Percentiles rank a stretch among this genome's conserved stretches.
Conservation (phyloP, 2,888 invertebrate genomes). For the Beris morrisii region DNA sequence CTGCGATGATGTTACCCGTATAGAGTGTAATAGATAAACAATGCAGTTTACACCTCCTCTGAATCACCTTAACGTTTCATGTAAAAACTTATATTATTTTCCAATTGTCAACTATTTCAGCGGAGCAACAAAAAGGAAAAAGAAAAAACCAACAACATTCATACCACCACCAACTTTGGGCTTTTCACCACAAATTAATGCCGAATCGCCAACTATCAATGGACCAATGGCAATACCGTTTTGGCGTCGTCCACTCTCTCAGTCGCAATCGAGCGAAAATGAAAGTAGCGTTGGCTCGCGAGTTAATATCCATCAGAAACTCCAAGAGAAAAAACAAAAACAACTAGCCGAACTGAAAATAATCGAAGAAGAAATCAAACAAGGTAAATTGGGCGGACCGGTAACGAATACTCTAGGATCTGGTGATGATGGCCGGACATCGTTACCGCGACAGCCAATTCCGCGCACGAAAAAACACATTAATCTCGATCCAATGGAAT, state of each 20-base stretch:
- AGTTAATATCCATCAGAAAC: slow-evolving; percentile 82
- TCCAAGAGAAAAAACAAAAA: slow-evolving; percentile 86
- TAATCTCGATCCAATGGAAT: slow-evolving; percentile 59
- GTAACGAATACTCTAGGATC: slow-evolving; percentile 58
- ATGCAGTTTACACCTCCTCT: too few relatives aligned
- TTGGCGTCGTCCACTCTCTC: slow-evolving; percentile 73
- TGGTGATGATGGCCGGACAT: slow-evolving; percentile 57
- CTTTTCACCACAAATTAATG: slow-evolving; percentile 40
- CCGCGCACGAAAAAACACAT: slow-evolving; percentile 71
- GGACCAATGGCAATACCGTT: slow-evolving; percentile 65
- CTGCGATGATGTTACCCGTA: too few relatives aligned
- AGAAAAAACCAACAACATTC: slow-evolving; percentile 88
- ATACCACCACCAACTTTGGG: slow-evolving; percentile 69
- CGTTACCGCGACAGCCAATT: slow-evolving; percentile 64
- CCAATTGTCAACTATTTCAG: slow-evolving; percentile 39
- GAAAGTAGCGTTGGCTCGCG: slow-evolving; percentile 75
- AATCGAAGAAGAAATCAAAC: slow-evolving; percentile 84
- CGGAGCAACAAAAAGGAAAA: slow-evolving; percentile 68
- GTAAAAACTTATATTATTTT: too few relatives aligned
- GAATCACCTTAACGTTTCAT: too few relatives aligned
- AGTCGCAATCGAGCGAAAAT: slow-evolving; percentile 69
- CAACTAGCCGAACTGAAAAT: slow-evolving; percentile 80
- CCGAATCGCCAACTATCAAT: slow-evolving; percentile 39
- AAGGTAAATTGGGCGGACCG: slow-evolving; percentile 69
- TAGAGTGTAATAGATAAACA: too few relatives aligned